Evolutionary conservation across 2,113 vertebrate genomes (phyloP), one percentile per base, ranked within the genome.

Genomic region (Monopterus albus): DNA sequence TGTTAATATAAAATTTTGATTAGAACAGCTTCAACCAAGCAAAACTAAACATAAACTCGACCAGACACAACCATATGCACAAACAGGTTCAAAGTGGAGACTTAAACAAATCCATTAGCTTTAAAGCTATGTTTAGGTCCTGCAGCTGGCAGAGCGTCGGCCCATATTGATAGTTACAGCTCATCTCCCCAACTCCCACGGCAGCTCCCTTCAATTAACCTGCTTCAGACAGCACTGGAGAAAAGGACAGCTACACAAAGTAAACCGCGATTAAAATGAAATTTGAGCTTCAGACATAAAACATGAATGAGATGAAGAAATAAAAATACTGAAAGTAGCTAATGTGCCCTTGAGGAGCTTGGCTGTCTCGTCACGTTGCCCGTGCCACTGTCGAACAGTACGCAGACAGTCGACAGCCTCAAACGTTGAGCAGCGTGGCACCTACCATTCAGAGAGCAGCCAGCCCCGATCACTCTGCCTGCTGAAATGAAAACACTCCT

Each of bases 141-240:
- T 21, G 20, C 25, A 68, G 78, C 43, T 26, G 11, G 39, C 26
- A 18, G 39, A 69, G 64, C n/a, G 31, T 2, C 18, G 46, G 75
- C 52, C 58, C 21, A 8, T 79, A 65, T 77, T 72, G 66, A 84
- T 67, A 69, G 67, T 76, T 85, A 64, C 59, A 72, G 66, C 78
- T 83, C 80, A 68, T 81, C 77, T 71, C 73, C 75, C 72, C 2
- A 40, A 75, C 53, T 68, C 76, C 69, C 81, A 56, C 58, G 61
- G 81, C 64, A 72, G 78, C 70, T 78, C 59, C 50, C 60, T 85
- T 88, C 86, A 84, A 88, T 91, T 89, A 92, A 88, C 83, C 86
- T 60, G 65, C 52, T 13, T 64, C 68, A 55, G 55, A 43, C 25
- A 40, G 61, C 63, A 36, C 14, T 4, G 52, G 51, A 46, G 46